Evolutionary conservation across 2,888 invertebrate genomes (phyloP).

Genomic region (Erpobdella octoculata): DNA sequence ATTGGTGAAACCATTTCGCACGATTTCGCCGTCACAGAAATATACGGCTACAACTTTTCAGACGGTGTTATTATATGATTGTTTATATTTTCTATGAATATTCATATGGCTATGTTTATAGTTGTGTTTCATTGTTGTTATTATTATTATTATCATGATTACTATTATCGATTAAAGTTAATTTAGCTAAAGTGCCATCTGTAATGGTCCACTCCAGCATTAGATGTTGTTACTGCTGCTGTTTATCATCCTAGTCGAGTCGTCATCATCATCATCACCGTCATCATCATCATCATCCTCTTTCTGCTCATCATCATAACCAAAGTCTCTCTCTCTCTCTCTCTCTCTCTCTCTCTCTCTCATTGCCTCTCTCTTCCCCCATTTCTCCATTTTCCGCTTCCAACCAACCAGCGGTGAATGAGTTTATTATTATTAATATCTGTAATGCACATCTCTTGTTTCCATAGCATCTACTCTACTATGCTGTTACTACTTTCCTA

Average conservation of each 20-base stretch:
- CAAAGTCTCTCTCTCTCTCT: background rate
- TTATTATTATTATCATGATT: constrained; percentile 10
- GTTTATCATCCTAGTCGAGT: background rate
- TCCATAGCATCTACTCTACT: no score
- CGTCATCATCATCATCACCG: constrained; percentile 8
- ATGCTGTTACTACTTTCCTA: no score
- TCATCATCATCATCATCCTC: constrained; percentile 19
- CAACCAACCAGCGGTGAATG: background rate
- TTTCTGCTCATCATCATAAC: background rate
- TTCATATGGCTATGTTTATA: background rate
- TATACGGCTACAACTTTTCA: no score
- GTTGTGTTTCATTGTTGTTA: background rate
- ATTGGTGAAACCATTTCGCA: background rate
- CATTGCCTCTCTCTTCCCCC: background rate
- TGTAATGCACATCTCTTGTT: no score
- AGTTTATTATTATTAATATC: no score
- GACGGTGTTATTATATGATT: background rate
- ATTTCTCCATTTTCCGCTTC: background rate
- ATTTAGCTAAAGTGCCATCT: no score
- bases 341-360: constrained; percentile 4
- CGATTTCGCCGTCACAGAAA: background rate
- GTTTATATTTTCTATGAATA: background rate
- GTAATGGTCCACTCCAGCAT: no score
- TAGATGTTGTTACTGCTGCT: no score
- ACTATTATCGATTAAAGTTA: no score